Evolutionary conservation across 2,113 vertebrate genomes (phyloP).

Genomic region (Coptodon rendalli): DNA sequence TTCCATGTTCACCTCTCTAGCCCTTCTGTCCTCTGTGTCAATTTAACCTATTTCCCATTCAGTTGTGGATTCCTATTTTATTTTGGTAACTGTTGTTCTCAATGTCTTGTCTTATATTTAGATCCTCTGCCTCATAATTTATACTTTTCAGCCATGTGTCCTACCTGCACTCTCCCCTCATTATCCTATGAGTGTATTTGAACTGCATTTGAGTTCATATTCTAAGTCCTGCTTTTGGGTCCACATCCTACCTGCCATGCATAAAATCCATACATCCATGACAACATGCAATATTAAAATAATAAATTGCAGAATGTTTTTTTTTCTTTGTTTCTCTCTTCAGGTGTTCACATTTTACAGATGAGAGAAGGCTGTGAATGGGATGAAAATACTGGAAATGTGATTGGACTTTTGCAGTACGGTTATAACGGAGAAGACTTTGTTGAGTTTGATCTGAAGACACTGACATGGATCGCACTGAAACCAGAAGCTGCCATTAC

Average conservation of each 20-base stretch:
- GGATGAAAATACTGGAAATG: neutral
- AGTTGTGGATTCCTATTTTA: too few species aligned
- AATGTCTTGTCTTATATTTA: too few species aligned
- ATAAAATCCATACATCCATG: fast-evolving
- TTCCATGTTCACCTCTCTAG: too few species aligned
- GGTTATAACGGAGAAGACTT: neutral
- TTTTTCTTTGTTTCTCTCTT: neutral
- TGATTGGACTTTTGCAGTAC: fast-evolving
- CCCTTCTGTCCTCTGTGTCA: too few species aligned
- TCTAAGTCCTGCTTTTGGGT: neutral
- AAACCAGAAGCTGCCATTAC: neutral
- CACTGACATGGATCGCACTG: neutral
- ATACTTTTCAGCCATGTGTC: too few species aligned
- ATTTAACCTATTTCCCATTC: fast-evolving
- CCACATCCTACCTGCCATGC: fast-evolving
- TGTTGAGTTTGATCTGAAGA: neutral
- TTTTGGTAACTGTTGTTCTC: too few species aligned
- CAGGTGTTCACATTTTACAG: neutral
- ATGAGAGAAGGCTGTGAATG: neutral
- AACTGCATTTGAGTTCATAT: too few species aligned
- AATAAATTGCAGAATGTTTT: fast-evolving
- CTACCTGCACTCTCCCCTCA: too few species aligned
- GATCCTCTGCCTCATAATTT: too few species aligned
- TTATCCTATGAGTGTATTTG: too few species aligned
- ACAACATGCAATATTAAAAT: neutral